phyloP scores from a whole-genome alignment of 2,888 invertebrate genomes.

The Apantesis nais region DNA sequence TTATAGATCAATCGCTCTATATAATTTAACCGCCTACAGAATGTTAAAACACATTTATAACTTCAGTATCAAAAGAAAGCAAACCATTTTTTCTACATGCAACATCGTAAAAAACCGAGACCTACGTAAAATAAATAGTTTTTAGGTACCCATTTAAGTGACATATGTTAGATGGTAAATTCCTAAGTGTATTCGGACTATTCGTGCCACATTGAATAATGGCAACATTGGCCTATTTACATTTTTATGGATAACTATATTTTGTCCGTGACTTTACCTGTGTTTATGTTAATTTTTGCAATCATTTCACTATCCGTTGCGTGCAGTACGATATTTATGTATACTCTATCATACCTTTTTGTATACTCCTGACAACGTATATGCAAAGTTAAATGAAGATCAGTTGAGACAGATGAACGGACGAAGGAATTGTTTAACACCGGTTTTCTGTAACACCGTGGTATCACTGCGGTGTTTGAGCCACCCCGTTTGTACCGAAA shows the following conservation, averaged over 20 bases:
- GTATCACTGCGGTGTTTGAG: too few relatives aligned
- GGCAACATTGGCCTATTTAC: constrained; percentile 12
- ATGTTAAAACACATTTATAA: constrained; percentile 10
- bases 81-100: neutral
- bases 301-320: neutral
- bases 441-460: too few relatives aligned
- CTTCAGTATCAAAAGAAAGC: neutral
- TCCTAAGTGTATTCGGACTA: constrained; percentile 26
- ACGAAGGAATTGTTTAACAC: too few relatives aligned
- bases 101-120: neutral
- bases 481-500: too few relatives aligned
- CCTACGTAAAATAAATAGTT: neutral
- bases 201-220: constrained; percentile 29
- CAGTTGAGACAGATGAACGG: too few relatives aligned
- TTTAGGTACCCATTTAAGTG: neutral
- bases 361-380: neutral
- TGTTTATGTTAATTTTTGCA: neutral
- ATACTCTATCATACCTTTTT: neutral
- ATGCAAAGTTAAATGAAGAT: too few relatives aligned
- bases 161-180: constrained; percentile 26
- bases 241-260: neutral
- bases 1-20: neutral
- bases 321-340: neutral
- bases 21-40: neutral
- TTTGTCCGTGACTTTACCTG: neutral